Conservation (phyloP, 2,113 vertebrate genomes). For the Alethe castanea region DNA sequence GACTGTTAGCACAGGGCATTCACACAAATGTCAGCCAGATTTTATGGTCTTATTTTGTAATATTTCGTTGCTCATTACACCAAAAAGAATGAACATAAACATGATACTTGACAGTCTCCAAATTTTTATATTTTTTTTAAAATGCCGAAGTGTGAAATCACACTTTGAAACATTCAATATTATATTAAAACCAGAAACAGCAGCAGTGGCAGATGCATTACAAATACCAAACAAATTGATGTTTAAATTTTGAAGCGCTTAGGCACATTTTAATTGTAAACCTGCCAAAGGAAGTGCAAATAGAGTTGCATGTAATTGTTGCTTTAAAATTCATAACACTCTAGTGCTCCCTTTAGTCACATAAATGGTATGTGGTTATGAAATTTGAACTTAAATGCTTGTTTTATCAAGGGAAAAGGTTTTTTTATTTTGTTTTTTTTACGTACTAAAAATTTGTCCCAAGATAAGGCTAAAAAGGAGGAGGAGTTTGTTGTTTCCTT, state of each 20-base stretch:
- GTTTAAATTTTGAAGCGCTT: slow-evolving; percentile 60
- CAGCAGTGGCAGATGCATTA: slow-evolving; percentile 6
- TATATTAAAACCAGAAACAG: slow-evolving; percentile 9
- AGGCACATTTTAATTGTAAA: slow-evolving; percentile 60
- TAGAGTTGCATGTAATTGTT: slow-evolving; percentile 57
- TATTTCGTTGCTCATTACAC: not conserved
- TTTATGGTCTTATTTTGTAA: not conserved
- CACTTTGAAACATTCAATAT: not conserved
- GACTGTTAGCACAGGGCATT: slow-evolving; percentile 45
- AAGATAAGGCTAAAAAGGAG: not conserved
- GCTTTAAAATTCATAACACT: slow-evolving; percentile 53
- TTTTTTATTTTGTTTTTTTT: slow-evolving; percentile 3
- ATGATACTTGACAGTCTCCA: not conserved
- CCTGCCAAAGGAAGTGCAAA: slow-evolving; percentile 64
- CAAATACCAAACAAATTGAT: slow-evolving; percentile 38
- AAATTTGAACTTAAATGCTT: slow-evolving; percentile 51
- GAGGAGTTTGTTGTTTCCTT: not conserved
- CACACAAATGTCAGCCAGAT: not conserved
- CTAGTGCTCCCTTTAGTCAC: slow-evolving; percentile 48
- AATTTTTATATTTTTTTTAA: not conserved
- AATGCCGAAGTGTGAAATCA: not conserved
- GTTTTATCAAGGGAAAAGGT: slow-evolving; percentile 18
- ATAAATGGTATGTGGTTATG: slow-evolving; percentile 34
- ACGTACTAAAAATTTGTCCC: not conserved
- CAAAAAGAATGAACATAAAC: not conserved